Evolutionary conservation across 2,113 vertebrate species (phyloP).

Genomic region (Carollia perspicillata): DNA sequence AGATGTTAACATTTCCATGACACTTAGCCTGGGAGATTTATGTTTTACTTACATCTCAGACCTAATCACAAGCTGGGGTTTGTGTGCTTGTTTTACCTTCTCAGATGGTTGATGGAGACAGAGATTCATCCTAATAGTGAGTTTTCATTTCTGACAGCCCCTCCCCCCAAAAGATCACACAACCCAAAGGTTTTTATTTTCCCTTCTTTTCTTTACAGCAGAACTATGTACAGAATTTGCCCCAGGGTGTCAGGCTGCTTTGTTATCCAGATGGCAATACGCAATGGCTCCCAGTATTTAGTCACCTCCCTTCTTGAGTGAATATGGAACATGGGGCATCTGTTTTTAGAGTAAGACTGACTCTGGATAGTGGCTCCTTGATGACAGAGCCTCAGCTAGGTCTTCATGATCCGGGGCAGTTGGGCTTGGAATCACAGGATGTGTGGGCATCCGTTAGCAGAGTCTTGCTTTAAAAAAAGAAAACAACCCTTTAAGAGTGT

Average conservation of each 20-base stretch:
- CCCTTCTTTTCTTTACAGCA: conserved; percentile 3
- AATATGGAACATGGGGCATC: not conserved
- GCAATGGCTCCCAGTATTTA: not conserved
- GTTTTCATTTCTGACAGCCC: conserved; percentile 1
- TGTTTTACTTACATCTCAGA: not conserved
- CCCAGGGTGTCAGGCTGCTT: not conserved
- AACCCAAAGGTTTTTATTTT: not conserved
- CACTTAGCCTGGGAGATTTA: not conserved
- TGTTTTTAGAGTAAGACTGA: not conserved
- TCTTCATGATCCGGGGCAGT: not conserved
- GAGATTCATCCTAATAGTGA: not conserved
- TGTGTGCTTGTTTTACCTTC: not conserved
- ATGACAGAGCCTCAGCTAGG: not conserved
- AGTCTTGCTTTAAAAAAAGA: not conserved
- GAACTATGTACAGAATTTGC: not conserved
- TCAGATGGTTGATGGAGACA: not conserved
- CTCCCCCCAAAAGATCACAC: not conserved
- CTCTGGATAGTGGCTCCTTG: not conserved
- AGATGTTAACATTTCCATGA: not conserved
- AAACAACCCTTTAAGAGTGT: not conserved
- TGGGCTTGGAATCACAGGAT: not conserved
- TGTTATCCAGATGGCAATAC: not conserved
- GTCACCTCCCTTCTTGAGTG: not conserved
- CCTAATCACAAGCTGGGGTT: not conserved
- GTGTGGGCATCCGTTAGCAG: not conserved